Conservation (phyloP, 2,888 invertebrate species). For the Caenorhabditis japonica region DNA sequence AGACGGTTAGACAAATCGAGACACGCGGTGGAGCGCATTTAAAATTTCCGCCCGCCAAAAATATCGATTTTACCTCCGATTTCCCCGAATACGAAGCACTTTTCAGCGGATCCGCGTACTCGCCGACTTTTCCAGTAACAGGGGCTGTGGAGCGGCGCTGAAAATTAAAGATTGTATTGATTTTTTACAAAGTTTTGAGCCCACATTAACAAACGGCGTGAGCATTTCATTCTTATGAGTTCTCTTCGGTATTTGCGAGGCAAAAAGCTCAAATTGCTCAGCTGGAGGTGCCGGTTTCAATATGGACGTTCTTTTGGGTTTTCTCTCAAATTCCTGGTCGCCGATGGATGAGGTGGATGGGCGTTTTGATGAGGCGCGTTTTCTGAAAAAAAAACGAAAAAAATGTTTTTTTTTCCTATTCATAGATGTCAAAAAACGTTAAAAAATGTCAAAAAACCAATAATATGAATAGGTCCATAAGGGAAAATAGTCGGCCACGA, state of each 20-base stretch:
- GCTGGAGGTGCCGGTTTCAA: conserved; percentile 15
- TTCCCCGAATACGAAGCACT: neutral
- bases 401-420: too few species aligned
- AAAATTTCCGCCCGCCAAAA: too few species aligned
- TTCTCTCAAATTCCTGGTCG: neutral
- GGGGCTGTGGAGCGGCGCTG: conserved; percentile 43
- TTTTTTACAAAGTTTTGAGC: too few species aligned
- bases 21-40: too few species aligned
- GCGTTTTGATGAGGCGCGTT: conserved; percentile 14
- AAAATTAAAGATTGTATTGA: too few species aligned
- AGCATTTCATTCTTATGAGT: conserved; percentile 18
- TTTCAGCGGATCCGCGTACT: conserved; percentile 31
- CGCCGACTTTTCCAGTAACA: conserved; percentile 4
- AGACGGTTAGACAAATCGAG: too few species aligned
- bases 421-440: too few species aligned
- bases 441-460: too few species aligned
- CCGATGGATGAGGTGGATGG: neutral
- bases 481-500: too few species aligned
- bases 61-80: too few species aligned
- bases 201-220: conserved; percentile 45
- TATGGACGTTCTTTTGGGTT: conserved; percentile 15
- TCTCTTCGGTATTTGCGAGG: conserved; percentile 33
- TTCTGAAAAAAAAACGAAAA: too few species aligned
- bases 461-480: too few species aligned
- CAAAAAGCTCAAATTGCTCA: conserved; percentile 9